Evolutionary conservation across 2,113 vertebrate genomes (phyloP), one percentile per base, ranked within the genome.

Genomic region (Acanthisitta chloris): DNA sequence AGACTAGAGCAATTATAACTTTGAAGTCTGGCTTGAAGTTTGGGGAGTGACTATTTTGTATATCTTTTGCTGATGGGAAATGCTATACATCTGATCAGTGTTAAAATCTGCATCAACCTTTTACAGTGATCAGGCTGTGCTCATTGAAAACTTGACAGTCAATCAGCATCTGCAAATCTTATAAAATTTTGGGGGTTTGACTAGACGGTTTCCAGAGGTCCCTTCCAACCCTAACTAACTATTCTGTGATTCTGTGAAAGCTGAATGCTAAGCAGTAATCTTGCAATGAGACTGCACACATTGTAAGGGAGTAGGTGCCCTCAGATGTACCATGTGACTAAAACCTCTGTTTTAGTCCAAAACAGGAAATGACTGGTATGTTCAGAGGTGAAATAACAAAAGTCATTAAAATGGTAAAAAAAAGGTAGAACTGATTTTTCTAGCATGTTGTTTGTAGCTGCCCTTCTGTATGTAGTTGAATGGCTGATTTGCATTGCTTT

Each of bases 11-110:
- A 86, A 25, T 61, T 18, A 81, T 73, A 73, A 13, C 6, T 62
- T 86, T 70, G 17, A 78, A 40, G 14, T n/a, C 72, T 45, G 91
- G 8, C 24, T 40, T 80, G 49, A 18, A 33, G 18, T 45, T n/a
- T 59, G 31, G 10, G 12, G 43, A 33, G 26, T 33, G 21, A 49
- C 31, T 28, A 17, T 58, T 45, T 58, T 54, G 8, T 4, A 49
- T 10, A n/a, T 4, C 26, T 66, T 17, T 69, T 0, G 0, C 43
- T 79, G 58, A 26, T 1, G 0, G 28, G 43, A 8, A 23, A 46
- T 0, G 0, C 66, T 46, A 62, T 67, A 61, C 0, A 0, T 29
- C 9, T 57, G 25, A 21, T 34, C 18, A 29, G 19, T 31, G 26
- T 57, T 43, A 57, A 89, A 89, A 73, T 42, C 33, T 62, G 7